A percentile compares a stretch with the other conserved stretches of the same genome.
Evolutionary conservation across 2,888 invertebrate genomes (phyloP).

Genomic region (Deilephila porcellus): DNA sequence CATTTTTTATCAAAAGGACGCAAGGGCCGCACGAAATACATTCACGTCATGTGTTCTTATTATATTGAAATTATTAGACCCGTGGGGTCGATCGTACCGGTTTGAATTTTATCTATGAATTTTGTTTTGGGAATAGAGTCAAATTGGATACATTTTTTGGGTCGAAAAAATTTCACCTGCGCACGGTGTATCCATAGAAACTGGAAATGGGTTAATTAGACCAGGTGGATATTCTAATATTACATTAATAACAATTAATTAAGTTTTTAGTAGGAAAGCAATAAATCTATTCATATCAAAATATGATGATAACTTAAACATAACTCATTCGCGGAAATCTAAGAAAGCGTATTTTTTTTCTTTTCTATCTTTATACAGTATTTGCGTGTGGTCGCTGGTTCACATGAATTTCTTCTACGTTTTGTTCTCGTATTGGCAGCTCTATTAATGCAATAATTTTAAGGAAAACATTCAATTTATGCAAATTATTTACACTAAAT

Average conservation of each 20-base stretch:
- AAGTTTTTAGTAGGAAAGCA: not conserved
- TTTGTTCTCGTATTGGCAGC: too few species aligned
- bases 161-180: slow-evolving; percentile 21
- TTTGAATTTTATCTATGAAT: slow-evolving; percentile 15
- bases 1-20: not conserved
- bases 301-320: too few species aligned
- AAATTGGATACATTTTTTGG: slow-evolving; percentile 12
- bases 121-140: slow-evolving; percentile 9
- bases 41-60: not conserved
- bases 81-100: slow-evolving; percentile 1
- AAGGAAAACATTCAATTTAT: too few species aligned
- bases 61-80: not conserved
- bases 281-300: too few species aligned
- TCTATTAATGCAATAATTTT: too few species aligned
- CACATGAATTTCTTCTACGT: too few species aligned
- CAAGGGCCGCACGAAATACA: not conserved
- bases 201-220: slow-evolving; percentile 14
- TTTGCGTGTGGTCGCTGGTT: too few species aligned
- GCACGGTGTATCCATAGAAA: slow-evolving; percentile 20
- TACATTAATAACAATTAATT: slow-evolving; percentile 24
- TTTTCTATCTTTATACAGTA: too few species aligned
- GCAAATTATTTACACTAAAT: too few species aligned
- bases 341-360: too few species aligned
- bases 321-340: too few species aligned
- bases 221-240: slow-evolving; percentile 7